Evolutionary conservation across 2,888 invertebrate genomes (phyloP), one percentile per base, ranked within the genome.

Genomic region (Terebella lapidaria): DNA sequence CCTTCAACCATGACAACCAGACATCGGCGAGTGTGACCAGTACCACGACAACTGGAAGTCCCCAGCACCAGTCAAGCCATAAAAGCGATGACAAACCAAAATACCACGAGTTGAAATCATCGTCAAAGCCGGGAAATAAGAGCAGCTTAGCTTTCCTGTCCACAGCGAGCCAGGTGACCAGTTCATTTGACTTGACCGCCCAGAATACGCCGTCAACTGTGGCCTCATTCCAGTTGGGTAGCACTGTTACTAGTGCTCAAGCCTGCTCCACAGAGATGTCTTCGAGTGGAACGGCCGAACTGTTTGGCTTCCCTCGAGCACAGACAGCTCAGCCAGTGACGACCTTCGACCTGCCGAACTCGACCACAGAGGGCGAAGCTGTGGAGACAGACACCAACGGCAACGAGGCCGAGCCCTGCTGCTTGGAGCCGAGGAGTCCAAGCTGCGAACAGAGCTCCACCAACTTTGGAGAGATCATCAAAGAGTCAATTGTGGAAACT

Each of bases 401-500:
- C 10, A 35, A 35, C n/a, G n/a, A 35, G 42, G n/a, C 10, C 42
- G 42, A 35, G n/a, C 42, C n/a, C 42, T 15, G 10, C n/a, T 10
- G n/a, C 10, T 15, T 35, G 42, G n/a, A n/a, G n/a, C n/a, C 42
- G 10, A n/a, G n/a, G 42, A n/a, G 42, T 35, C n/a, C 42, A n/a
- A 15, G 10, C n/a, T 15, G 10, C 42, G 42, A 35, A 15, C 42
- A 35, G 42, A 35, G 42, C 42, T 20, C 35, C 10, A 25, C 24
- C 5, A 92, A 92, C 80, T 91, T 92, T 76, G 92, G 92, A 57
- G 92, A 92, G 83, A 89, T 93, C 73, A 92, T 92, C 71, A 92
- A 92, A 81, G 91, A 92, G 82, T 90, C 91, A 66, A 91, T 92
- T 86, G 91, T 92, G 76, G 92, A 92, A 81, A 91, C 91, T 72